Percentiles rank a stretch among this genome's conserved stretches.
phyloP scores from a whole-genome alignment of 2,797 vertebrate genomes.

The Columba guinea region DNA sequence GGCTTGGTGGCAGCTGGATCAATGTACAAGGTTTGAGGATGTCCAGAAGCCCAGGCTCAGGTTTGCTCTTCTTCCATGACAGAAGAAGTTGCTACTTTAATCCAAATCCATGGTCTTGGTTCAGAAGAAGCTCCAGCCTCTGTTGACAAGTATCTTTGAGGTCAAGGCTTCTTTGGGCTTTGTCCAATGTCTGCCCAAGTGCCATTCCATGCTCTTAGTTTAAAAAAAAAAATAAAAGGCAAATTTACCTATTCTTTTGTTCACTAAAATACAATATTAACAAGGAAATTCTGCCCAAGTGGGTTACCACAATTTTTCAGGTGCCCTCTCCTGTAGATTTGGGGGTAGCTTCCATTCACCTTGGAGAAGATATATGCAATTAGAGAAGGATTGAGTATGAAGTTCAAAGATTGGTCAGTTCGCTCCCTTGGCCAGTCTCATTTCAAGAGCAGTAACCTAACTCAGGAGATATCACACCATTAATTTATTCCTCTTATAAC shows the following conservation, averaged over 20 bases:
- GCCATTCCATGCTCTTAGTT: neutral
- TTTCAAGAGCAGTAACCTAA: neutral
- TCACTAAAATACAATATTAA: neutral
- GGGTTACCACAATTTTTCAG: neutral
- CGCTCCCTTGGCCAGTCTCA: neutral
- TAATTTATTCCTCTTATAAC: neutral
- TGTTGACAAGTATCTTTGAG: neutral
- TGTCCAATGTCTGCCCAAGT: neutral
- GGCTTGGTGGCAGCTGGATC: neutral
- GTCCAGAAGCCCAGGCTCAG: neutral
- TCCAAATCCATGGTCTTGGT: neutral
- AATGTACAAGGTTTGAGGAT: neutral
- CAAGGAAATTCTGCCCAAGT: neutral
- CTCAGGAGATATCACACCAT: neutral
- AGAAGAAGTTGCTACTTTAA: neutral
- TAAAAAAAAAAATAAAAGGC: neutral
- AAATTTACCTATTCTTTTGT: neutral
- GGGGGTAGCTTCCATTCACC: neutral
- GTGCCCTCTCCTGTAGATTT: neutral
- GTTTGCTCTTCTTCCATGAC: neutral
- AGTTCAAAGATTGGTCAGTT: neutral
- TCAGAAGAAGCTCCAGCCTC: neutral
- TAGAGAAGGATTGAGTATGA: neutral
- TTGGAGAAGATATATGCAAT: neutral
- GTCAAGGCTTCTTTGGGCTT: neutral